A percentile compares a stretch with the other conserved stretches of the same genome.
phyloP scores from a whole-genome alignment of 2,113 vertebrate species.

The Cryptotis parvus region DNA sequence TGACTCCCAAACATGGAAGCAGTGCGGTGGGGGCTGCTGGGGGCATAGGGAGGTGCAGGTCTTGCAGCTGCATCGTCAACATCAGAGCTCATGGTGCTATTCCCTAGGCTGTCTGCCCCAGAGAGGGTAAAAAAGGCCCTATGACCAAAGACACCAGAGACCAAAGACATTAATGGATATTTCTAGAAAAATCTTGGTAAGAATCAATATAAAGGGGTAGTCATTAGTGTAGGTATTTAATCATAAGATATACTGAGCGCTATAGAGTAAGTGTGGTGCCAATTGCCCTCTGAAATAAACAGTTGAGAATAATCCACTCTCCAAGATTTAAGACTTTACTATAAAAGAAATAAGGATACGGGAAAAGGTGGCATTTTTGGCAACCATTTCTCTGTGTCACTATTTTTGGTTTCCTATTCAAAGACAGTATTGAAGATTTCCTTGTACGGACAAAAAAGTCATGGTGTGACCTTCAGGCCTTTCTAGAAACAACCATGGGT shows the following conservation, averaged over 20 bases:
- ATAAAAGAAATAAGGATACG: conserved; percentile 75
- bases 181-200: neutral
- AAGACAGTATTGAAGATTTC: conserved; percentile 82
- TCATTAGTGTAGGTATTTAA: neutral
- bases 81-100: neutral
- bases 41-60: neutral
- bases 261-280: neutral
- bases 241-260: neutral
- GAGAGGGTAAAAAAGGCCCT: too few species aligned
- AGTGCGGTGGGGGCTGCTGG: too few species aligned
- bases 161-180: neutral
- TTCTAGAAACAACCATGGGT: neutral
- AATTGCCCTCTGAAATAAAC: conserved; percentile 51
- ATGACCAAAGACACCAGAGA: too few species aligned
- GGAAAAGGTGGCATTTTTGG: conserved; percentile 79
- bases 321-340: conserved; percentile 66
- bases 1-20: neutral
- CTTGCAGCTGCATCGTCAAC: neutral
- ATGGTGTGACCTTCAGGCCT: neutral
- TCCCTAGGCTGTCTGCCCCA: neutral
- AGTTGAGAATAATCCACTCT: neutral
- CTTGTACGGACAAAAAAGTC: conserved; percentile 84
- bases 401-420: conserved; percentile 83
- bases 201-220: neutral
- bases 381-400: conserved; percentile 79